A percentile compares a stretch with the other conserved stretches of the same genome.
phyloP scores from a whole-genome alignment of 2,113 vertebrate species.

The Scomber colias region DNA sequence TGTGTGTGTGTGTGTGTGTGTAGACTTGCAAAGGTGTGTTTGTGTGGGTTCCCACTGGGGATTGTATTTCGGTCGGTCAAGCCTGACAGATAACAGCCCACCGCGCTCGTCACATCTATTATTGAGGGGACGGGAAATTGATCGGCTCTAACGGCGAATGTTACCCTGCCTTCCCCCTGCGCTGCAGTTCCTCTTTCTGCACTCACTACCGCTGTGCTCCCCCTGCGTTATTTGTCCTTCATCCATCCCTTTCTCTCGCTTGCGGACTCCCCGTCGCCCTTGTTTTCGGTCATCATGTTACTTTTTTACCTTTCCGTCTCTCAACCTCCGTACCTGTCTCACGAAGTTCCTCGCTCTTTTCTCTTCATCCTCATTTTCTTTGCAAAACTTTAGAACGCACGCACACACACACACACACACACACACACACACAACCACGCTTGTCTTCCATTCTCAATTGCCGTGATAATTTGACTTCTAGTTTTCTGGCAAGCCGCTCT shows the following conservation, averaged over 20 bases:
- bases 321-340: neutral
- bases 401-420: neutral
- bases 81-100: slow-evolving; percentile 78
- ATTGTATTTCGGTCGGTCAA: slow-evolving; percentile 76
- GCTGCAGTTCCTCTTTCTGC: slow-evolving; percentile 35
- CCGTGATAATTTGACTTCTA: slow-evolving; percentile 31
- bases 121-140: slow-evolving; percentile 80
- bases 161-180: slow-evolving; percentile 61
- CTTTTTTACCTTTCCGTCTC: slow-evolving; percentile 25
- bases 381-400: slow-evolving; percentile 13
- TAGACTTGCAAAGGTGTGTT: slow-evolving; percentile 15
- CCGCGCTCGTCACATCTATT: slow-evolving; percentile 81
- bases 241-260: neutral
- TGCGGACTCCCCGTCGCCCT: slow-evolving; percentile 22
- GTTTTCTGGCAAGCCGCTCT: slow-evolving; percentile 55
- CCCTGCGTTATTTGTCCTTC: slow-evolving; percentile 44
- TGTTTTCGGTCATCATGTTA: slow-evolving; percentile 45
- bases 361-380: neutral
- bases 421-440: neutral
- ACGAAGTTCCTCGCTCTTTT: neutral
- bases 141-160: slow-evolving; percentile 72
- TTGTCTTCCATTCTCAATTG: slow-evolving; percentile 40
- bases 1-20: slow-evolving; percentile 11
- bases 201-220: slow-evolving; percentile 26
- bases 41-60: slow-evolving; percentile 54